Base-by-base conservation (phyloP, 35 echinoderm and acorn worm genomes). In the Ptychodera flava region DNA sequence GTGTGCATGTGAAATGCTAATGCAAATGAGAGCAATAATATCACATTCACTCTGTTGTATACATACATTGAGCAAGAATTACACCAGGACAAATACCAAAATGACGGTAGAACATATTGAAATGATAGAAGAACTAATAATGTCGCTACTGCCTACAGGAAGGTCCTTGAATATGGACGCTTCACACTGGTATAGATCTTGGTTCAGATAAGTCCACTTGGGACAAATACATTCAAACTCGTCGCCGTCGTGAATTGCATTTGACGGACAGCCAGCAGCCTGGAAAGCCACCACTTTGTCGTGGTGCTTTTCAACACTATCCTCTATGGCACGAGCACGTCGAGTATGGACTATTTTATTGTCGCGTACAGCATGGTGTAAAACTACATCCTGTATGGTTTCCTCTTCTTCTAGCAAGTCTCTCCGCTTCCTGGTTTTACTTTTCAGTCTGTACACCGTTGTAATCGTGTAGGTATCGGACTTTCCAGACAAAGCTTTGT, bases 391-490 rank as follows among this genome's bases (percentile, higher is more conserved):
- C 79, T 82, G 12, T 45, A 33, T 35, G 29, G 29, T 30, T 33
- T 37, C 79, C 52, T 34, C 79, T 87, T 0, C 31, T 6, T 64
- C 45, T 6, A 12, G 6, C 6, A 22, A 6, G 6, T 6, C 6
- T 79, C 83, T 32, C 85, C 82, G 31, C 37, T 16, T 81, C 82
- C 80, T 14, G 37, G 81, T 34, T 32, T 86, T 88, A 22, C 89
- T 90, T 29, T 78, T 32, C 34, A 95, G 87, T 75, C 87, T 80
- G 87, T 91, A 95, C 28, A 95, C 87, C 1, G 79, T 91, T 15
- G 93, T 95, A 45, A 95, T 95, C 27, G 90, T 91, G 84, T 95
- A 95, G 33, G 85, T 89, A 33, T 34, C 79, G 1, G 83, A 89
- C 64, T 86, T 86, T 2, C 45, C 89, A n/a, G 93, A 95, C 15